phyloP scores from a whole-genome alignment of 2,888 invertebrate genomes.

The Trilocha varians region DNA sequence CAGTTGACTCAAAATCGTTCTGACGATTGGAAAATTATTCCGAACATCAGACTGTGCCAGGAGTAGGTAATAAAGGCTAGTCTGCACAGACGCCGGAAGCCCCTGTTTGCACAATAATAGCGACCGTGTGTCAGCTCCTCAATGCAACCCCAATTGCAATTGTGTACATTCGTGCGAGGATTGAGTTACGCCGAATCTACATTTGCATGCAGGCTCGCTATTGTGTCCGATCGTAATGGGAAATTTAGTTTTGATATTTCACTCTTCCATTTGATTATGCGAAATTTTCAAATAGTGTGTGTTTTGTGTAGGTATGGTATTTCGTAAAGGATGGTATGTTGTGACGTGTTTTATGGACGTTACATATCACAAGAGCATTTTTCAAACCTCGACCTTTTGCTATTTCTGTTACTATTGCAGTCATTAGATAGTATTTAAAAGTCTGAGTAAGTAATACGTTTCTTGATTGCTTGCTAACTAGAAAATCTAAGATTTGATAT shows the following conservation, averaged over 20 bases:
- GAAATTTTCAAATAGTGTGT: too few relatives aligned
- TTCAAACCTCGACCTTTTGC: too few relatives aligned
- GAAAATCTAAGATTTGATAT: too few relatives aligned
- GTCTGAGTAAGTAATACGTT: too few relatives aligned
- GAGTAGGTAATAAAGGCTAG: constrained; percentile 35
- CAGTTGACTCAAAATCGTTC: neutral
- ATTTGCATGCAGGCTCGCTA: constrained; percentile 23
- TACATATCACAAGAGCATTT: too few relatives aligned
- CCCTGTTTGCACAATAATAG: constrained; percentile 61
- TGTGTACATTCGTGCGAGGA: constrained; percentile 66
- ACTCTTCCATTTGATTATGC: too few relatives aligned
- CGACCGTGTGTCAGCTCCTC: constrained; percentile 39
- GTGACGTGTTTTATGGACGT: too few relatives aligned
- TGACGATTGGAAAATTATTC: neutral
- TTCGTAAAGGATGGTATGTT: too few relatives aligned
- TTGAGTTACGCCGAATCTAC: constrained; percentile 53
- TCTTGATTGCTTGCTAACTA: too few relatives aligned
- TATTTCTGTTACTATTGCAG: too few relatives aligned
- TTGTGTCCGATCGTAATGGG: neutral
- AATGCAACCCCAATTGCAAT: constrained; percentile 68
- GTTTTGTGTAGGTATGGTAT: too few relatives aligned
- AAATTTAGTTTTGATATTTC: neutral
- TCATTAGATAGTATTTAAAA: too few relatives aligned
- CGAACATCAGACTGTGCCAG: constrained; percentile 6
- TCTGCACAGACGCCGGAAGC: constrained; percentile 36